Evolutionary conservation across 2,888 invertebrate species (phyloP).

Genomic region (Auanema freiburgensis): DNA sequence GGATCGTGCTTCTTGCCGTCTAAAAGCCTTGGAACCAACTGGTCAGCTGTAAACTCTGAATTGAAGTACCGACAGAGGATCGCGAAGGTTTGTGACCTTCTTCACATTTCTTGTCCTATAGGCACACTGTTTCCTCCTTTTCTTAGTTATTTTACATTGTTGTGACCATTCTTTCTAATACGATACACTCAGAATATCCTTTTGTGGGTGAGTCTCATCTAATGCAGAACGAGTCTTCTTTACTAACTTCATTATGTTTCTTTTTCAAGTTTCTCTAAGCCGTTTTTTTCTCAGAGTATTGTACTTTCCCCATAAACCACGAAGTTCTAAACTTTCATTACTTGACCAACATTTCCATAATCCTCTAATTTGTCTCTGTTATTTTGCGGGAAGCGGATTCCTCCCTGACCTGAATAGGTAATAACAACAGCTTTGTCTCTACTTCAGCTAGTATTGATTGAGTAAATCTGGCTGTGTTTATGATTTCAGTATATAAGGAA

Average conservation of each 20-base stretch:
- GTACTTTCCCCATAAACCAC: too few relatives aligned
- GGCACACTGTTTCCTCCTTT: conserved; percentile 1
- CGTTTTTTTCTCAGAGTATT: not conserved
- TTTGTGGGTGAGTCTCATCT: not conserved
- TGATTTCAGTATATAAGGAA: too few relatives aligned
- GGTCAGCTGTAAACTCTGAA: conserved; percentile 51
- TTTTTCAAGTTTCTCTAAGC: not conserved
- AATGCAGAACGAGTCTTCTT: not conserved
- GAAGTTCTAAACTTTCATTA: too few relatives aligned
- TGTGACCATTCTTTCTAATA: too few relatives aligned
- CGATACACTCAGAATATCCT: not conserved
- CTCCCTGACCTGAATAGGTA: too few relatives aligned
- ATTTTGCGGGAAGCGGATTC: too few relatives aligned
- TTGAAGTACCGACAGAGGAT: conserved; percentile 50
- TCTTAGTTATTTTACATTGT: too few relatives aligned
- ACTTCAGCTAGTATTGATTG: too few relatives aligned
- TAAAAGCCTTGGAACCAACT: conserved; percentile 12
- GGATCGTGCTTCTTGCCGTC: conserved; percentile 8
- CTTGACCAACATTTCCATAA: too few relatives aligned
- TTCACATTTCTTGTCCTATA: conserved; percentile 1
- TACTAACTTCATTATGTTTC: not conserved
- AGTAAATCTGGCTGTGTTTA: too few relatives aligned
- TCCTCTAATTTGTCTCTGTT: too few relatives aligned
- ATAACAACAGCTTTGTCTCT: too few relatives aligned
- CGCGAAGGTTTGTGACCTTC: conserved; percentile 41